phyloP scores from a whole-genome alignment of 2,113 vertebrate species.

The Probosciger aterrimus region DNA sequence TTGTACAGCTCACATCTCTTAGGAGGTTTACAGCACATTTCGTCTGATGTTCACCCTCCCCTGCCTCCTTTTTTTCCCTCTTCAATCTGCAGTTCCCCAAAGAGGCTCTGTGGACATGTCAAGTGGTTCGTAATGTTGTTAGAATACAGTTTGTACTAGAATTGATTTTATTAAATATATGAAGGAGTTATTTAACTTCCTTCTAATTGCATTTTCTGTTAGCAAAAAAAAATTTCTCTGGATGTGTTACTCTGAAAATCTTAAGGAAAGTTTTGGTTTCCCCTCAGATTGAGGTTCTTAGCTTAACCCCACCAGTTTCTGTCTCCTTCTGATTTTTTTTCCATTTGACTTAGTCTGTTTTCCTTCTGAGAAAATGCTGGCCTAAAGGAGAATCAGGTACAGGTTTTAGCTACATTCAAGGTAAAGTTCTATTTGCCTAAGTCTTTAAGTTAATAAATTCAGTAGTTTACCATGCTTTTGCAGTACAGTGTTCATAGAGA shows the following conservation, averaged over 20 bases:
- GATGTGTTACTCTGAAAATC: not conserved
- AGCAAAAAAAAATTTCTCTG: not conserved
- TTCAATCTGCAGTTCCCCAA: not conserved
- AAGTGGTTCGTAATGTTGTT: not conserved
- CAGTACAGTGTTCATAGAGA: not conserved
- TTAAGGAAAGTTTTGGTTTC: not conserved
- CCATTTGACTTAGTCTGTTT: not conserved
- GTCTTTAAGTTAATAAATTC: not conserved
- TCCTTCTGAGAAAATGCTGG: not conserved
- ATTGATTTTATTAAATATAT: not conserved
- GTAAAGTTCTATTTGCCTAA: not conserved
- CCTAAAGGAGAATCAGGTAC: not conserved
- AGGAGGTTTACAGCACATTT: not conserved
- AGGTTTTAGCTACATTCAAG: not conserved
- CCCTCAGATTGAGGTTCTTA: not conserved
- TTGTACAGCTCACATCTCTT: not conserved
- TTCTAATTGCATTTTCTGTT: not conserved
- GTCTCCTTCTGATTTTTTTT: accelerated
- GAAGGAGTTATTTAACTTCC: not conserved
- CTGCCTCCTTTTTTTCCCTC: not conserved
- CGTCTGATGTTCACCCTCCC: not conserved
- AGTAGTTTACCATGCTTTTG: not conserved
- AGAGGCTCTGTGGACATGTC: not conserved
- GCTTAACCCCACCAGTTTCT: not conserved
- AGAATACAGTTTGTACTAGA: not conserved